Base-by-base conservation (phyloP, 2,113 vertebrate genomes). In the Tylochromis polylepis region DNA sequence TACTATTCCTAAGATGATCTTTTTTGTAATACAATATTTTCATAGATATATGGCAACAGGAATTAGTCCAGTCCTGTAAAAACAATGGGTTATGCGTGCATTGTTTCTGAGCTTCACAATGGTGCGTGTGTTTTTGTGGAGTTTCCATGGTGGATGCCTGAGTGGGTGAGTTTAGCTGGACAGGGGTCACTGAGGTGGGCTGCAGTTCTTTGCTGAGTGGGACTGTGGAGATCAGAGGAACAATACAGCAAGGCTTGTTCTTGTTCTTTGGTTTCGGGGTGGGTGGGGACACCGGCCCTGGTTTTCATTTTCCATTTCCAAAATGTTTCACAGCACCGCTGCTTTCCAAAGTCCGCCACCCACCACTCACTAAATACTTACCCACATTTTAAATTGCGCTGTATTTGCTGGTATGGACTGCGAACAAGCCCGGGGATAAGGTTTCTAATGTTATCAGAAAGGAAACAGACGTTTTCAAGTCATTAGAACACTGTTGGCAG, bases 141-240 rank as follows among this genome's bases (percentile, higher is more conserved):
- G 49, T 87, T 88, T 91, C 85, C 72, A 84, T 85, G 29, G 81
- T 86, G 85, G 82, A 77, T 59, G 89, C 6, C 9, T 80, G 83
- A 87, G 92, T 89, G 89, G 86, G 91, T 57, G 87, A 82, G 59
- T 79, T 83, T 38, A 82, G 80, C 86, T 18, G 62, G 70, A 86
- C 59, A 78, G 43, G 84, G 81, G 88, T 94, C 89, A 93, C 24
- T 82, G 90, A 92, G 89, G 85, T 94, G 91, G 91, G 86, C 86
- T 87, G 84, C 53, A 92, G 91, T 86, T 90, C 89, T 86, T 55
- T 24, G 8, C 29, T 55, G 87, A 38, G 77, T 49, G 51, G 79
- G 57, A 31, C 57, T 59, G 38, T 85, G 79, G 79, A 84, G 85
- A 84, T 91, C 72, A 91, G 57, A 85, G 86, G 89, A 90, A 93